Evolutionary conservation across 1,140 invertebrate genomes (phyloP), one percentile per base, ranked within the genome.

Genomic region (Caenorhabditis brenneri): DNA sequence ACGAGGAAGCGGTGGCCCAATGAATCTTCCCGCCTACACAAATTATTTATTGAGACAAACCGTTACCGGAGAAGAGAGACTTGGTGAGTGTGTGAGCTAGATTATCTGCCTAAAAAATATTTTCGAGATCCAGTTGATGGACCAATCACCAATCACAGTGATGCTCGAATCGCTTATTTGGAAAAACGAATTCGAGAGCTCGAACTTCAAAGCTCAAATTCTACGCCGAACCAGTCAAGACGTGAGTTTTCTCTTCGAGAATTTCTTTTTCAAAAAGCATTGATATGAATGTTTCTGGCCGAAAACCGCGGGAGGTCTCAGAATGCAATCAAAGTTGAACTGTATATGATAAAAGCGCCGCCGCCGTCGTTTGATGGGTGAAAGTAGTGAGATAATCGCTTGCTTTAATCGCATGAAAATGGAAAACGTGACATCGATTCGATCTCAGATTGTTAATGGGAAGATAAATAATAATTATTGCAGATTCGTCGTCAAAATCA

Each of bases 11-110:
- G 65, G 65, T 24, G 65, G 65, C 3, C 65, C 15, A n/a, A 42
- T 74, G n/a, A 74, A 74, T 42, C 36, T 74, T 42, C 65, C 65
- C 10, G 65, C 65, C n/a, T 74, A 74, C 65, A 74, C 65, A 22
- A 74, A 74, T 46, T 74, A 36, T 24, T 19, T 42, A 7, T 24
- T 74, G 36, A 12, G 65, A 22, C 65, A 74, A n/a, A n/a, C n/a
- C n/a, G n/a, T n/a, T 74, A 12, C 65, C 19, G 65, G 33, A 42
- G 65, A 74, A 74, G 65, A 74, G n/a, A 33, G 65, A 5, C 65
- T 74, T 74, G 65, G 65, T 74, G 4, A 24, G 65, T 74, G 42
- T 46, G 22, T 9, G 12, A 12, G 19, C 31, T 74, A 33, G 2
- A 19, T 24, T 6, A 2, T 33, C 4, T 16, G 16, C 33, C 24